Conservation (phyloP, 2,113 vertebrate genomes). For the Cacatua alba region DNA sequence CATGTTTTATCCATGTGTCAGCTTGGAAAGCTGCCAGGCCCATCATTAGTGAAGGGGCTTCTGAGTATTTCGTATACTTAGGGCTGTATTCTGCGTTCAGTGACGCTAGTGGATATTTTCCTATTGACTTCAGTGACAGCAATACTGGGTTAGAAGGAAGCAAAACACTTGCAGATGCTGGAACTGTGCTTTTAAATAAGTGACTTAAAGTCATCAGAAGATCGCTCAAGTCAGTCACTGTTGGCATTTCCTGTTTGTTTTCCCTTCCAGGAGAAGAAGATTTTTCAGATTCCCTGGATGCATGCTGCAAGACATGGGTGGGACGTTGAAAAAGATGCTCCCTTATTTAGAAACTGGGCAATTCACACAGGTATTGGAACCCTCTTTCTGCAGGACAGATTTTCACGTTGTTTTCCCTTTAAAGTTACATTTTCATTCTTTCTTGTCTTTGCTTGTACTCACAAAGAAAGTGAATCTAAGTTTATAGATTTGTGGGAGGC, state of each 20-base stretch:
- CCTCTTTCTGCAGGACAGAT: background rate
- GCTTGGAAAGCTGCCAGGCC: background rate
- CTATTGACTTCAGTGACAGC: background rate
- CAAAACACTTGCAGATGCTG: background rate
- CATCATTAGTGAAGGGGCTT: background rate
- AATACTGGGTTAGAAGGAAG: background rate
- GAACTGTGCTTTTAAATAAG: conserved; percentile 3
- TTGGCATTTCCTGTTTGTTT: conserved; percentile 53
- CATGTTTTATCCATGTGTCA: conserved; percentile 33
- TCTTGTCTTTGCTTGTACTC: background rate
- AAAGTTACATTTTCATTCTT: background rate
- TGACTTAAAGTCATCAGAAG: background rate
- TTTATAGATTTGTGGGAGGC: background rate
- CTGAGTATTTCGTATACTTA: background rate
- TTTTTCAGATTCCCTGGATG: conserved; percentile 94
- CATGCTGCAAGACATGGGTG: conserved; percentile 89
- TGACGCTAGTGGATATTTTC: background rate
- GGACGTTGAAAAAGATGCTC: conserved; percentile 91
- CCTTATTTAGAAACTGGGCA: conserved; percentile 90
- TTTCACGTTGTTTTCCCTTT: background rate
- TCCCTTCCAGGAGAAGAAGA: conserved; percentile 84
- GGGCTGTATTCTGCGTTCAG: background rate
- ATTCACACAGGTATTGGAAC: conserved; percentile 86
- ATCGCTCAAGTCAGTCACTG: background rate
- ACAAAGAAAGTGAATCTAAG: background rate